Conservation (phyloP, 2,888 invertebrate genomes). For the Nineta flava region DNA sequence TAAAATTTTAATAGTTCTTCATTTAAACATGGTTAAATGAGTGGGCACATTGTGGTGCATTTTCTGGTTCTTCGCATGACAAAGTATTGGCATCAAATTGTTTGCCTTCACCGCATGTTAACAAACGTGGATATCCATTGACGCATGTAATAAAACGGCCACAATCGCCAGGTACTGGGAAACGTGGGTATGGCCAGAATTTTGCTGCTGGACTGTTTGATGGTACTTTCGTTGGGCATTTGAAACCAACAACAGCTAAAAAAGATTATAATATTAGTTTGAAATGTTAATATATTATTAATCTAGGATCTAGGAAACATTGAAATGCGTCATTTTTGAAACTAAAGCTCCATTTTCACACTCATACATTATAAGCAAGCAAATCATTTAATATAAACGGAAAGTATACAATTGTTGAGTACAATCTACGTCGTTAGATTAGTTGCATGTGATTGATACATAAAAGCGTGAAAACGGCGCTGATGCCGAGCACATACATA, state of each 20-base stretch:
- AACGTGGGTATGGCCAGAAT: constrained; percentile 87
- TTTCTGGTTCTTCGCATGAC: constrained; percentile 67
- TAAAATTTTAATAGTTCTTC: too few relatives aligned
- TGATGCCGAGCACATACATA: too few relatives aligned
- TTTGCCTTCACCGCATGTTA: constrained; percentile 76
- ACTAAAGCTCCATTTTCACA: too few relatives aligned
- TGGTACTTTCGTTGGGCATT: constrained; percentile 75
- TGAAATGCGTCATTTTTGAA: too few relatives aligned
- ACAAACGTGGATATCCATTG: constrained; percentile 73
- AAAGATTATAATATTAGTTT: constrained; percentile 13
- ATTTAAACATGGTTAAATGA: neutral
- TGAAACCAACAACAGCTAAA: constrained; percentile 78
- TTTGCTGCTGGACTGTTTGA: constrained; percentile 66
- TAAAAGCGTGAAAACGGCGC: too few relatives aligned
- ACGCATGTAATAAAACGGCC: constrained; percentile 81
- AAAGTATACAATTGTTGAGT: too few relatives aligned
- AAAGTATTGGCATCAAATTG: constrained; percentile 70
- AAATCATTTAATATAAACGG: too few relatives aligned
- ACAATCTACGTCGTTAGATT: too few relatives aligned
- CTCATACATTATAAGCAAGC: too few relatives aligned
- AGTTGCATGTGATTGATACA: too few relatives aligned
- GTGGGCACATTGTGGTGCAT: constrained; percentile 23
- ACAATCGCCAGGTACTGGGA: constrained; percentile 76
- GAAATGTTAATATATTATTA: too few relatives aligned
- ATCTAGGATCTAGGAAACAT: too few relatives aligned